Evolutionary conservation across 2,888 invertebrate genomes (phyloP), one percentile per base, ranked within the genome.

Genomic region (Atherix ibis): DNA sequence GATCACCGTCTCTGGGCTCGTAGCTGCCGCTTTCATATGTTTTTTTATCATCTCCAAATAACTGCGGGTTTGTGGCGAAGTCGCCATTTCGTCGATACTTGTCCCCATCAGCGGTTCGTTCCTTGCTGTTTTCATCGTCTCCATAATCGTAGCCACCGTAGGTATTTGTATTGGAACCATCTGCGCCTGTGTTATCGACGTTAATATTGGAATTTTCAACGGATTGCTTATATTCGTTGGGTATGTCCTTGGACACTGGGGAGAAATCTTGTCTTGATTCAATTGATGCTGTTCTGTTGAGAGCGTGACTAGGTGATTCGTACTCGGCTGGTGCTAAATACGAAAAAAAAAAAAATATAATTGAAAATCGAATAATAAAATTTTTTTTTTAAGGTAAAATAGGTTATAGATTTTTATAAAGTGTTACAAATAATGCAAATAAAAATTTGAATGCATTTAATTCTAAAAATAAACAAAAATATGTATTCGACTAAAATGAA

Each of bases 111-210:
- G 53, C 54, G 48, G 54, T 46, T 45, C 54, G 54, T 47, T 59
- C 58, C 41, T 58, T 59, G 53, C 53, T 51, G 48, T 58, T 59
- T 48, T 59, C 59, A 44, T 57, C 56, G 42, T 59, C 56, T 44
- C 53, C 53, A 39, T 52, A 50, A 35, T 46, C 46, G 41, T 48
- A 48, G 40, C 31, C 40, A 34, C 19, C 13, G 18, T 35, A 35
- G 18, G 15, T 35, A 13, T 35, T 31, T 22, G 24, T 4, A n/a
- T 27, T 15, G 24, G 29, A 6, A n/a, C n/a, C n/a, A n/a, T n/a
- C n/a, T n/a, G n/a, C n/a, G n/a, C n/a, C n/a, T n/a, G n/a, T n/a
- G n/a, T n/a, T n/a, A n/a, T n/a, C n/a, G n/a, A n/a, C n/a, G n/a
- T n/a, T n/a, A n/a, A n/a, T n/a, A n/a, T n/a, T 32, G 40, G 28